Evolutionary conservation across 1,140 invertebrate genomes (phyloP), one percentile per base, ranked within the genome.

Genomic region (Tetraneura akinire): DNA sequence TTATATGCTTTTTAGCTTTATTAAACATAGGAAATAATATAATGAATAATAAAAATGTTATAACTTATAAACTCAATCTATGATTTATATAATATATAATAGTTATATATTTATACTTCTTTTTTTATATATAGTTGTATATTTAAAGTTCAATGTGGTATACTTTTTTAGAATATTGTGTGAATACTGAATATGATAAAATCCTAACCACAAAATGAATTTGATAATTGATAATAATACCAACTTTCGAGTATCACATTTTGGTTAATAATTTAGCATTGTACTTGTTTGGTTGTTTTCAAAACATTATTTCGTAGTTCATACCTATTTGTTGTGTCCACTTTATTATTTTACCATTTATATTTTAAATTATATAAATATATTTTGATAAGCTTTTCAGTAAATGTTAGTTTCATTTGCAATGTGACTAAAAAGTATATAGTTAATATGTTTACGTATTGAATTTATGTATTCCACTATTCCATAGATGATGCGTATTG

Each of bases 211-310:
- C 14, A 53, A 53, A 53, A 53, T n/a, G 14, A 53, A 3, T 53
- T 11, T 62, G 29, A 3, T 37, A 8, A 4, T 37, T 37, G 32
- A 37, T 37, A 37, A 32, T 62, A 18, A n/a, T 66, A 42, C 62
- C 62, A 66, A 66, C 32, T 37, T 37, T 37, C 18, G 14, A 66
- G n/a, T 42, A 42, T 42, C 10, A 42, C 16, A 18, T 53, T 37
- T 37, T 37, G 51, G 45, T 13, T 47, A 47, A 47, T 53, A 5
- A 8, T 14, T 62, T 1, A 32, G 18, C 42, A 13, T 37, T 66
- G 18, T n/a, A 42, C 62, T 51, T 23, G n/a, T 42, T 74, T 57
- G 26, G 4, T 57, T 57, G 32, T 42, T 42, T 57, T 74, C n/a
- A 57, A 74, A 74, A 74, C 32, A 57, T 13, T n/a, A 0, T 57